Base-by-base conservation (phyloP, 2,888 invertebrate genomes). In the Argyresthia goedartella region DNA sequence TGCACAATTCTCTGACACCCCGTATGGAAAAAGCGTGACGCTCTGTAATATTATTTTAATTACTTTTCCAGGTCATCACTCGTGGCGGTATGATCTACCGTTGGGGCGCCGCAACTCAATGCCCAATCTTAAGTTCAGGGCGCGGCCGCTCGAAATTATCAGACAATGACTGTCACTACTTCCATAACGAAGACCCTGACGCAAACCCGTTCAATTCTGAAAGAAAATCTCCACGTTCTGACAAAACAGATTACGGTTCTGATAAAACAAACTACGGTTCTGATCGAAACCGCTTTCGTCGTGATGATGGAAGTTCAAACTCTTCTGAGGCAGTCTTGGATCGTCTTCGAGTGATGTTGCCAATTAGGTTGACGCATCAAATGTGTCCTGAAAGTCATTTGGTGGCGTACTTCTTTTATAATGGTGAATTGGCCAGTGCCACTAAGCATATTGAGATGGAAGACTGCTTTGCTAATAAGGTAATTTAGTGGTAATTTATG, bases 401-500 rank as follows among this genome's bases (percentile, higher is more conserved):
- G 53, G 71, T 90, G 0, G 87, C 90, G 0, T 91, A 88, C 57
- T 89, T 89, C 63, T 78, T 88, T 53, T 70, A 81, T 15, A 84
- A 88, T 43, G 87, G 87, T 0, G 89, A 91, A 59, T 69, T 89
- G 1, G 80, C 91, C 9, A 89, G 89, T 44, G 88, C 89, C 4
- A 85, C 79, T 57, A 81, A 88, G 54, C 76, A 81, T 61, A 81
- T 90, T 53, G 76, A 82, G 14, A 81, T 90, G 60, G 80, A 87
- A 6, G 86, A 88, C 36, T 90, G 90, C 63, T 89, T 90, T 61
- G 76, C 70, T 10, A 89, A 90, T 64, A 86, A 89, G 81, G 91
- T 90, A 63, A 34, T n/a, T 25, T 6, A 25, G 86, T 89, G 81
- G 91, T 90, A 63, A 34, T n/a, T 25, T 6, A 25, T 25, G 25